Conservation (phyloP, 2,113 vertebrate genomes). For the Sinocyclocheilus rhinocerous region DNA sequence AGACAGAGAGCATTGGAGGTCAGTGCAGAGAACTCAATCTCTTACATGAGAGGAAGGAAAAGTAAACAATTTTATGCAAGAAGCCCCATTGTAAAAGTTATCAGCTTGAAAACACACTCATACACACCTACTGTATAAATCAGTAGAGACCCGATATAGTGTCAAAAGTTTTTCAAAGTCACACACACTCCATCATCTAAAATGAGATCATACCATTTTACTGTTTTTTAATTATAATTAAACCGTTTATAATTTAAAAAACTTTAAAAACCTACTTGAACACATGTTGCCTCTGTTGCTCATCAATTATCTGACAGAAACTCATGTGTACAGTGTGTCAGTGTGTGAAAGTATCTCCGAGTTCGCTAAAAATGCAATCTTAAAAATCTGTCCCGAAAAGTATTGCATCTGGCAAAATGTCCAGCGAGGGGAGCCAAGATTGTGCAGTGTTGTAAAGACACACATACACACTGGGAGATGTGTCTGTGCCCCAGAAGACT, state of each 20-base stretch:
- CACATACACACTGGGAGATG: not conserved
- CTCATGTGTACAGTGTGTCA: not conserved
- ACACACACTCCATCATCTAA: not conserved
- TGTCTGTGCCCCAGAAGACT: slow-evolving; percentile 20
- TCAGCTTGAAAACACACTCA: not conserved
- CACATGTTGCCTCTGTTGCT: not conserved
- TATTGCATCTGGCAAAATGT: slow-evolving; percentile 22
- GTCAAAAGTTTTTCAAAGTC: not conserved
- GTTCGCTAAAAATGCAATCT: not conserved
- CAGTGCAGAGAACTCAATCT: slow-evolving; percentile 1
- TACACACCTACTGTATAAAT: slow-evolving; percentile 2
- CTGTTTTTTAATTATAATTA: not conserved
- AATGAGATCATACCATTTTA: not conserved
- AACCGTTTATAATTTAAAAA: not conserved
- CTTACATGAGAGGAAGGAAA: not conserved
- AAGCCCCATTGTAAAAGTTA: not conserved
- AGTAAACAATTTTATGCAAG: not conserved
- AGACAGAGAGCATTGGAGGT: not conserved
- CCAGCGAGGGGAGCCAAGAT: slow-evolving; percentile 1
- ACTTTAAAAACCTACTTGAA: too few species aligned
- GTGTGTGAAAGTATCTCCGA: not conserved
- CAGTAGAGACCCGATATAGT: not conserved
- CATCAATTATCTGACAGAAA: not conserved
- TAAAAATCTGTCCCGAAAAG: slow-evolving; percentile 12
- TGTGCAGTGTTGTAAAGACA: not conserved